Evolutionary conservation across 2,113 vertebrate genomes (phyloP).

Genomic region (Psephotus haematonotus): DNA sequence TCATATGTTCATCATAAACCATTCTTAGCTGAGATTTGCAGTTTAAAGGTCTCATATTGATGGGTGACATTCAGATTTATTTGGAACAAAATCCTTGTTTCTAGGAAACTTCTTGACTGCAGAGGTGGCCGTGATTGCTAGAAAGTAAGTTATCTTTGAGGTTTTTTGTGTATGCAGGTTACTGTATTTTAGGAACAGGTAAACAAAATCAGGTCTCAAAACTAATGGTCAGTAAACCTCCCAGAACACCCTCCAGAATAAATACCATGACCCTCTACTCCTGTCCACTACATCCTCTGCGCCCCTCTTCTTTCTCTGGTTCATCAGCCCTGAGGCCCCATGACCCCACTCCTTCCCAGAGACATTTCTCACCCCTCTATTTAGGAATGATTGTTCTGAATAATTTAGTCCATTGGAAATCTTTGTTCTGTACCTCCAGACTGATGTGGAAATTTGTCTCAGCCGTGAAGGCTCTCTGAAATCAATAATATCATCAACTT

Average conservation of each 20-base stretch:
- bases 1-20: not conserved
- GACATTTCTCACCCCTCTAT: not conserved
- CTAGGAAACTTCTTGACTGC: not conserved
- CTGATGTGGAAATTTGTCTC: slow-evolving; percentile 14
- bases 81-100: not conserved
- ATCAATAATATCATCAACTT: slow-evolving; percentile 37
- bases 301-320: accelerated
- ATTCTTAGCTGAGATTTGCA: not conserved
- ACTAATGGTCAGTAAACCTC: accelerated
- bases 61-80: not conserved
- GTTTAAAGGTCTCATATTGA: not conserved
- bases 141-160: not conserved
- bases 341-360: not conserved
- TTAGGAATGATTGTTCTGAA: not conserved
- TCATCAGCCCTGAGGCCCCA: not conserved
- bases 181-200: accelerated
- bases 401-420: slow-evolving; percentile 1
- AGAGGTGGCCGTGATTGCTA: not conserved
- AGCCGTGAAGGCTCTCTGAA: slow-evolving; percentile 13
- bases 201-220: not conserved
- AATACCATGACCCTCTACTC: accelerated
- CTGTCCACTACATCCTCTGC: accelerated
- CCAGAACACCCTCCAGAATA: not conserved
- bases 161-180: accelerated
- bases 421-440: slow-evolving; percentile 9